Conservation (phyloP, 1,140 invertebrate species). For the Melipona quadrifasciata region DNA sequence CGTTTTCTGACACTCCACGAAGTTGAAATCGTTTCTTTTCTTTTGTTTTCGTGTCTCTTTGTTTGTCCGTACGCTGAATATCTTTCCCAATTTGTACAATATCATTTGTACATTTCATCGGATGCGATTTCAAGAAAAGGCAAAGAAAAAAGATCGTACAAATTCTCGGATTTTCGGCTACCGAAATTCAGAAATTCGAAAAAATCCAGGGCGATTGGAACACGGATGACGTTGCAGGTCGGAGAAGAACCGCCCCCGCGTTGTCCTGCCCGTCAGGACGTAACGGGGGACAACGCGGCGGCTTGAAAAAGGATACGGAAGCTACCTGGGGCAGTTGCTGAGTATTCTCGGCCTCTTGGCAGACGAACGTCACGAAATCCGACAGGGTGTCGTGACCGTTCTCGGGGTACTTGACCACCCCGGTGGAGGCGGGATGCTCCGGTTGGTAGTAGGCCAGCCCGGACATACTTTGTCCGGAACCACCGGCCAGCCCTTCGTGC, state of each 20-base stretch:
- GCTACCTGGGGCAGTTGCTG: conserved; percentile 90
- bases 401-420: conserved; percentile 90
- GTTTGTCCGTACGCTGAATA: neutral
- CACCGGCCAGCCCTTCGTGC: conserved; percentile 85
- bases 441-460: conserved; percentile 85
- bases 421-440: conserved; percentile 83
- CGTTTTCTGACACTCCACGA: conserved; percentile 19
- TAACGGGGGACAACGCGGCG: conserved; percentile 49
- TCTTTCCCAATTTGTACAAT: no score
- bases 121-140: no score
- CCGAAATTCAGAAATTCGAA: no score
- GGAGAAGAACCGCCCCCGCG: conserved; percentile 53
- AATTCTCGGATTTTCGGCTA: no score
- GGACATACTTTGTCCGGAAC: conserved; percentile 86
- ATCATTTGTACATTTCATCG: no score
- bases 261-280: neutral
- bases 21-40: neutral
- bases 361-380: conserved; percentile 98
- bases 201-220: conserved; percentile 70
- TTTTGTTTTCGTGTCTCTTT: neutral
- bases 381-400: conserved; percentile 95
- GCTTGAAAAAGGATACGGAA: conserved; percentile 66
- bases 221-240: conserved; percentile 67
- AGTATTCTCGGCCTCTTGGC: conserved; percentile 94
- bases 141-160: no score